Evolutionary conservation across 2,888 invertebrate species (phyloP).

Genomic region (Drosophila lacicola): DNA sequence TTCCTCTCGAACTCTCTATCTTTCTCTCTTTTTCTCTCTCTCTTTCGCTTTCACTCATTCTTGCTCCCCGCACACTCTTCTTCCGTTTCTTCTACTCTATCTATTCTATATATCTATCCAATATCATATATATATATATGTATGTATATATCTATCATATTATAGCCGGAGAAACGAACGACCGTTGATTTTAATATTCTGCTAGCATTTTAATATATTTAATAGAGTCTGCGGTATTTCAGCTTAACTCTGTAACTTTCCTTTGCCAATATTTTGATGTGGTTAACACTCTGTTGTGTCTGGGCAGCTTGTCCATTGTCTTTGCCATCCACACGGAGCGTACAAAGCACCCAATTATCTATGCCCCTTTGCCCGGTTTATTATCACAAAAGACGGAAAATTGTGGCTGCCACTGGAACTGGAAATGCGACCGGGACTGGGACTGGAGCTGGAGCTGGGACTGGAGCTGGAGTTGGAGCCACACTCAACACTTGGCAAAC

Average conservation of each 20-base stretch:
- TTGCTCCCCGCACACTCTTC: no score
- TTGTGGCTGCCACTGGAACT: not conserved
- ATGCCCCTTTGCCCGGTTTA: slow-evolving; percentile 12
- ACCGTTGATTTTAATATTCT: no score
- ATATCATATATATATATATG: no score
- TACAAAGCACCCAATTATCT: slow-evolving; percentile 1
- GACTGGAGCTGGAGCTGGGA: slow-evolving; percentile 3
- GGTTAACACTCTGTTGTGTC: not conserved
- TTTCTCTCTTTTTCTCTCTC: no score
- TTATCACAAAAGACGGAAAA: slow-evolving; percentile 18
- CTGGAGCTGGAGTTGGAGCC: slow-evolving; percentile 14
- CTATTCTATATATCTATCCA: no score
- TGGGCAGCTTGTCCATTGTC: not conserved
- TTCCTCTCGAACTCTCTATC: no score
- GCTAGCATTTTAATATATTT: no score
- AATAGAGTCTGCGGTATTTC: not conserved
- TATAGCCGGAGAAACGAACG: no score
- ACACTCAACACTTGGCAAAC: slow-evolving; percentile 33
- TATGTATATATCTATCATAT: no score
- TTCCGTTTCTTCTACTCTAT: no score
- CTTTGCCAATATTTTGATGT: not conserved
- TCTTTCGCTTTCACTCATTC: no score
- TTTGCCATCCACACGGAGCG: not conserved
- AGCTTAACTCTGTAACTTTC: not conserved
- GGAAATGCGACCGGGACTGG: not conserved